A percentile compares a stretch with the other conserved stretches of the same genome.
These are phyloP conservation scores for Anastrepha obliqua DNA, from an alignment of 1,140 invertebrate species.

Conservation along the genomic window DNA sequence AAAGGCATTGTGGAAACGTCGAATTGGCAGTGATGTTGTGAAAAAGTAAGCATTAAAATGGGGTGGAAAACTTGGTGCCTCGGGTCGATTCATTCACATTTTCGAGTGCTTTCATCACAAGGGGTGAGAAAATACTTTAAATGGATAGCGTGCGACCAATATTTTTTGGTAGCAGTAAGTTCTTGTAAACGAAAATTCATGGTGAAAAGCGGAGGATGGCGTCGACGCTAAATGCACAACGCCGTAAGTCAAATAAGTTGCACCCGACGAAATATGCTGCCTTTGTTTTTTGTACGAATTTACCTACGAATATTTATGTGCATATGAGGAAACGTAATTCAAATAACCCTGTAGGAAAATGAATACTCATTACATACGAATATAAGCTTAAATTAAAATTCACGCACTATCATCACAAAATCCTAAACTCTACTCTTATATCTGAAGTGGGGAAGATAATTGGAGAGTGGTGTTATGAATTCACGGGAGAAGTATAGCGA, in stretches of 20 bases:
- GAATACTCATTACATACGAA: no score
- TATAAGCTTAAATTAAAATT: no score
- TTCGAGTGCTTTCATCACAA: background rate
- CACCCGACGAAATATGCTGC: background rate
- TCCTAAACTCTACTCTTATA: no score
- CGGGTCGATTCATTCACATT: background rate
- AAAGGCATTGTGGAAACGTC: background rate
- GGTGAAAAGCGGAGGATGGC: background rate
- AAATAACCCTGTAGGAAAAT: background rate
- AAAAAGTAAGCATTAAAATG: slow-evolving; percentile 14
- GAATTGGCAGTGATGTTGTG: background rate
- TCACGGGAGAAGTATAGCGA: no score
- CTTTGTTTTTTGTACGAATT: background rate
- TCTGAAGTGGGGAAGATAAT: no score
- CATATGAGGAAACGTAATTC: background rate
- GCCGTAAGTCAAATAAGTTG: slow-evolving; percentile 23
- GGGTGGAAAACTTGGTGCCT: slow-evolving; percentile 1
- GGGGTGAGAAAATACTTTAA: background rate
- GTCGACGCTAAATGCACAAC: background rate
- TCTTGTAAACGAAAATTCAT: background rate
- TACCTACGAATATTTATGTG: background rate
- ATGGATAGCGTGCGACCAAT: background rate
- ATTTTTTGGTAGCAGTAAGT: slow-evolving; percentile 4
- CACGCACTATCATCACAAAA: no score
- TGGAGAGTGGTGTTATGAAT: no score